A percentile compares a stretch with the other conserved stretches of the same genome.
These are phyloP conservation scores for Symphodus melops DNA, from an alignment of 2,113 vertebrate genomes.

Conservation along the genomic window DNA sequence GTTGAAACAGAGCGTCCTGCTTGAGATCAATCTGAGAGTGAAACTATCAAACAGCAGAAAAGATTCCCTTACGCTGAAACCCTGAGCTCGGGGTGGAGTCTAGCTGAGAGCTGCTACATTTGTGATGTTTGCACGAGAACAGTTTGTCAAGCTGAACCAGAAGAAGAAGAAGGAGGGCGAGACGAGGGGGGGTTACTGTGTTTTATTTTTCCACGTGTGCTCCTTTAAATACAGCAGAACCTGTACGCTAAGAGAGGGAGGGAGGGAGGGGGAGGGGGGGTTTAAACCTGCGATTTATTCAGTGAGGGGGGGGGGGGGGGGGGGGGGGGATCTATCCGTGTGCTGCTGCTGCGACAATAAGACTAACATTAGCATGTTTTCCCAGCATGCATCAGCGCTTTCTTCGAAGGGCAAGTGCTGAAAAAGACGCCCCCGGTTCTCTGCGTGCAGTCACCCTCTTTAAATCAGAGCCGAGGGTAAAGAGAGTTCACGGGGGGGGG, in stretches of 20 bases:
- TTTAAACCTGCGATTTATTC: not conserved
- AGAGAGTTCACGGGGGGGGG: not conserved
- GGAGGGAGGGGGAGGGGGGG: slow-evolving; percentile 21
- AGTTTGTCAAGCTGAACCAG: slow-evolving; percentile 38
- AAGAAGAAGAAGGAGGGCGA: not conserved
- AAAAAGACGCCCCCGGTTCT: slow-evolving; percentile 22
- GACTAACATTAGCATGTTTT: slow-evolving; percentile 52
- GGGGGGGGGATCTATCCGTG: slow-evolving; percentile 26
- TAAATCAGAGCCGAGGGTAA: slow-evolving; percentile 25
- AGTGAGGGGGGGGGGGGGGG: slow-evolving; percentile 23
- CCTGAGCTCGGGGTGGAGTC: slow-evolving; percentile 76
- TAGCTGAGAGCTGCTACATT: slow-evolving; percentile 72
- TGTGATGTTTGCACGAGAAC: slow-evolving; percentile 40
- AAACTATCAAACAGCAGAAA: slow-evolving; percentile 55
- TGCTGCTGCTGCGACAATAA: slow-evolving; percentile 42
- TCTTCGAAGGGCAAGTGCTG: slow-evolving; percentile 67
- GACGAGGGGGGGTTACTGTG: not conserved
- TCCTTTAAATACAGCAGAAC: slow-evolving; percentile 26
- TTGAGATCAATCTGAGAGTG: slow-evolving; percentile 42
- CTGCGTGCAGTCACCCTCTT: slow-evolving; percentile 24
- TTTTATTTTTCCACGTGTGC: slow-evolving; percentile 40
- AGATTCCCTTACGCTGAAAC: slow-evolving; percentile 70
- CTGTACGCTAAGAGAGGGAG: not conserved
- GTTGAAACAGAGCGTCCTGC: slow-evolving; percentile 45
- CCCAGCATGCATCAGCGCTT: slow-evolving; percentile 61